phyloP scores from a whole-genome alignment of 2,888 invertebrate genomes.

The Thereva unica region DNA sequence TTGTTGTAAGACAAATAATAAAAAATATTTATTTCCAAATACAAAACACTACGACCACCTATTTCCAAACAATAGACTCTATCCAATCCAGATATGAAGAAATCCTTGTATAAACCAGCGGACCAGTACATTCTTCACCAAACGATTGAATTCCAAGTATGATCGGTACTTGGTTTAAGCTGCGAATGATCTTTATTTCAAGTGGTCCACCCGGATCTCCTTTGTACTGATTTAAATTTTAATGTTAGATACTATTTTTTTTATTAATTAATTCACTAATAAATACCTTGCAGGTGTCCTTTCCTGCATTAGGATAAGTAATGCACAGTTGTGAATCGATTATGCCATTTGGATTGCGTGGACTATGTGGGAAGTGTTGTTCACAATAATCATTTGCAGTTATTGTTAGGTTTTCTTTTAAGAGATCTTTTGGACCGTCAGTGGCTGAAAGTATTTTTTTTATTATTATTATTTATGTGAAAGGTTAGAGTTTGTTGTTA shows the following conservation, averaged over 20 bases:
- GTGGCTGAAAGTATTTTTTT: no score
- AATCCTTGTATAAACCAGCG: constrained; percentile 53
- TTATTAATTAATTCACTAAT: no score
- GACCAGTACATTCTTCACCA: no score
- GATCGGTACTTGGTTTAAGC: constrained; percentile 42
- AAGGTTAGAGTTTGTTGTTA: no score
- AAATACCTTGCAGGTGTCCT: constrained; percentile 48
- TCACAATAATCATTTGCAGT: no score
- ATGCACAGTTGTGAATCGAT: constrained; percentile 45
- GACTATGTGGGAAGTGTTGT: background rate
- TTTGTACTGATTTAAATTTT: constrained; percentile 32
- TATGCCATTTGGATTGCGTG: constrained; percentile 36
- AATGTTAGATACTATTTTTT: no score
- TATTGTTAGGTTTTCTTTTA: no score
- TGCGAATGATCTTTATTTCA: constrained; percentile 42
- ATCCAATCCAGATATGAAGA: constrained; percentile 52
- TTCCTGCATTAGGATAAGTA: constrained; percentile 39
- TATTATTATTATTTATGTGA: no score
- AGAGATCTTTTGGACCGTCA: no score
- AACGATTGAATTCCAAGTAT: constrained; percentile 52
- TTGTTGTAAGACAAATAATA: no score
- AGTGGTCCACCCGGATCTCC: constrained; percentile 55
- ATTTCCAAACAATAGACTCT: constrained; percentile 50
- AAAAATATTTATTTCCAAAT: no score
- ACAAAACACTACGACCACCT: no score